Evolutionary conservation across 2,797 vertebrate genomes (phyloP).

Genomic region (Mormyrus hasselquistii): DNA sequence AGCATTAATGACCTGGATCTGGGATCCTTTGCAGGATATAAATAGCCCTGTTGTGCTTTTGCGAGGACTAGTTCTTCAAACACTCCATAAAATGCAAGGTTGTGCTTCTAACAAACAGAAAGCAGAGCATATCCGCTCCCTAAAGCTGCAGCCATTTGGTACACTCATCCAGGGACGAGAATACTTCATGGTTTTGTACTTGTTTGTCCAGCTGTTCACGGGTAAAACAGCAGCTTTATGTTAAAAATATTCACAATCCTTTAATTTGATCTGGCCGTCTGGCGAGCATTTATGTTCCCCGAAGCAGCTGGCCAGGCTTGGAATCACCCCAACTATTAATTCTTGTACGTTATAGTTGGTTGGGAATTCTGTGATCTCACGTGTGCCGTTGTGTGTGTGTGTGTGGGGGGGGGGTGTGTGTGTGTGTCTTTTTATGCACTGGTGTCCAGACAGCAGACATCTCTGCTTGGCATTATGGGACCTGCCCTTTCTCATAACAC

Average conservation of each 20-base stretch:
- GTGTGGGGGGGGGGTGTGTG: background rate
- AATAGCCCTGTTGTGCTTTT: conserved; percentile 39
- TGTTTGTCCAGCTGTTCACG: background rate
- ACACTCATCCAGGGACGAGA: background rate
- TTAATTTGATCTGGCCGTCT: background rate
- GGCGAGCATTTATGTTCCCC: background rate
- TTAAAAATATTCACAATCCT: background rate
- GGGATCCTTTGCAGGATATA: conserved; percentile 36
- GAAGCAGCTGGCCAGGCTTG: background rate
- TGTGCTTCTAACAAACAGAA: background rate
- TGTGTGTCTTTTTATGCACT: background rate
- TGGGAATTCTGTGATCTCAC: background rate
- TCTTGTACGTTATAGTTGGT: background rate
- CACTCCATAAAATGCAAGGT: background rate
- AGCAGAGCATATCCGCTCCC: background rate
- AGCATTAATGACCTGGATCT: background rate
- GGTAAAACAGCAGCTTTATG: background rate
- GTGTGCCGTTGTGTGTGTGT: background rate
- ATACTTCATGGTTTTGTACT: background rate
- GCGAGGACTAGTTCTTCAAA: background rate
- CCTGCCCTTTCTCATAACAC: conserved; percentile 6
- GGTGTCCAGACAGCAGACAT: background rate
- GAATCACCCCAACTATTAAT: background rate
- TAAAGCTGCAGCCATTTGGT: background rate
- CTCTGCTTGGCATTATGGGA: background rate